A percentile compares a stretch with the other conserved stretches of the same genome.
Evolutionary conservation across 1,140 invertebrate genomes (phyloP).

Genomic region (Caenorhabditis briggsae): DNA sequence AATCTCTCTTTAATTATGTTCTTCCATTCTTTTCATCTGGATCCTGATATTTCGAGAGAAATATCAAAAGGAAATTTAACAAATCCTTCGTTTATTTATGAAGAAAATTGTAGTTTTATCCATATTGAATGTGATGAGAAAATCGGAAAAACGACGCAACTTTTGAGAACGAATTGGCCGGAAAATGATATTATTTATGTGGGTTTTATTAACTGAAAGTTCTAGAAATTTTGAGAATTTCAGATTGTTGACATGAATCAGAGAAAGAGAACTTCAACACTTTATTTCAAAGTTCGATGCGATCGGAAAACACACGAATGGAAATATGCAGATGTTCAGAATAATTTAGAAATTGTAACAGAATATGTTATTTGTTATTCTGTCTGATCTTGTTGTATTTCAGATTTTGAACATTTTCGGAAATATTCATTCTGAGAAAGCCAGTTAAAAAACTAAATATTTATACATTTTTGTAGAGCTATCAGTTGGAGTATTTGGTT

Average conservation of each 20-base stretch:
- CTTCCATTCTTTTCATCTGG: not conserved
- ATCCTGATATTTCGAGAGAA: not conserved
- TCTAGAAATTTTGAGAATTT: not conserved
- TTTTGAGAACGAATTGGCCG: constrained; percentile 41
- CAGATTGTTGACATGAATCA: not conserved
- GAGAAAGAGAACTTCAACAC: not conserved
- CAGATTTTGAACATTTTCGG: too few relatives aligned
- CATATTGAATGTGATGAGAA: not conserved
- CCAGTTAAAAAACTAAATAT: too few relatives aligned
- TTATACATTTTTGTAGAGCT: too few relatives aligned
- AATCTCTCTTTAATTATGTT: too few relatives aligned
- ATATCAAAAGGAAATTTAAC: not conserved
- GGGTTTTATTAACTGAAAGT: not conserved
- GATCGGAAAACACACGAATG: constrained; percentile 15
- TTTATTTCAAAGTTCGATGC: not conserved
- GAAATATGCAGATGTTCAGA: not conserved
- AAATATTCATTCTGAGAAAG: too few relatives aligned
- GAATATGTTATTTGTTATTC: constrained; percentile 1
- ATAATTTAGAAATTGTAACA: not conserved
- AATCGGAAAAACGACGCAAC: not conserved
- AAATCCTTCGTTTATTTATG: not conserved
- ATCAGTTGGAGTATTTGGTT: too few relatives aligned
- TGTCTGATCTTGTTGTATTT: not conserved
- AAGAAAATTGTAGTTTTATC: not conserved
- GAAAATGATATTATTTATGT: not conserved